Evolutionary conservation across 1,140 invertebrate species (phyloP), one percentile per base, ranked within the genome.

Genomic region (Sminthurides bifidus): DNA sequence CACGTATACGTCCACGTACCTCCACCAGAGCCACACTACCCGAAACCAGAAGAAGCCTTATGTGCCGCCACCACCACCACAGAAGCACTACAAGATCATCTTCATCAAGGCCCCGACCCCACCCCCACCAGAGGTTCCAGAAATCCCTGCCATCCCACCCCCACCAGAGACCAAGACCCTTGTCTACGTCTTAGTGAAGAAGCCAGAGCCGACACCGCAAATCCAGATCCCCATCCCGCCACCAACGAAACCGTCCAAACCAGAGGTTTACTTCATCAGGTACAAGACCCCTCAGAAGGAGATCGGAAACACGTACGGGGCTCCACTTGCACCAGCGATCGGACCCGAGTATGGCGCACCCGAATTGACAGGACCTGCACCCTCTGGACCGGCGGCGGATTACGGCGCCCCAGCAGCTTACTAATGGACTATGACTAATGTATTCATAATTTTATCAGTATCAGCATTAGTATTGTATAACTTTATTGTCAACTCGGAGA

Each of bases 71-170:
- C 58, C 81, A 44, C 80, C 85, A 17, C 83, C 86, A 12, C 85
- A 87, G 67, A 89, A 89, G 67, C 85, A 89, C 67, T 89, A 88
- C 77, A 87, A 87, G 70, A 88, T 89, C 63, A 84, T 89, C 38
- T 88, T 89, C 74, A 89, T 89, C 68, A 87, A 88, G 71, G 85
- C 85, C 1, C 85, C 85, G 43, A 84, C 84, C 3, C 81, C 84
- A 52, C 84, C 84, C 2, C 81, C 84, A 12, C 84, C 84, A 19
- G 84, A 82, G 4, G 82, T 83, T 0, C 84, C 84, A 6, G 73
- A 82, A n/a, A 78, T 88, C 58, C 84, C 84, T 3, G 68, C 71
- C 1, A 68, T 83, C 43, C 80, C 83, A 61, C 82, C 83, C 26
- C 84, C 82, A 66, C 82, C 84, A 62, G 86, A 89, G 71, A 83